A percentile compares a stretch with the other conserved stretches of the same genome.
Conservation (phyloP, 2,888 invertebrate genomes). For the Caenorhabditis sp. region DNA sequence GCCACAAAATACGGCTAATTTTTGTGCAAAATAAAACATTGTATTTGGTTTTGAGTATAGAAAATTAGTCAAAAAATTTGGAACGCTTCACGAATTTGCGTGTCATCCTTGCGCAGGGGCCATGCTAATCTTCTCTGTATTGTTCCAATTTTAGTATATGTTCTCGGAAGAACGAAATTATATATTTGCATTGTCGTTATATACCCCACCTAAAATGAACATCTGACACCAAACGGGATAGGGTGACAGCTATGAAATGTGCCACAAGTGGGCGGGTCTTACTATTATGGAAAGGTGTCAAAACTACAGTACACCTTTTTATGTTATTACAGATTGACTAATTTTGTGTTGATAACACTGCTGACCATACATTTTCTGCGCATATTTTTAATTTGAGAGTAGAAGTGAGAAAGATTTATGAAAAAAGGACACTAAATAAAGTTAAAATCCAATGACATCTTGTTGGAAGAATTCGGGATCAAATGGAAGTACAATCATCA, state of each 20-base stretch:
- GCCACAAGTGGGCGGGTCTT: too few relatives aligned
- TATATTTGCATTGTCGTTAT: too few relatives aligned
- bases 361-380: too few relatives aligned
- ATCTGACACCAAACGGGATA: too few relatives aligned
- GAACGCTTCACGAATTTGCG: conserved; percentile 90
- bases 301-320: neutral
- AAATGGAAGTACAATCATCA: conserved; percentile 16
- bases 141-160: conserved; percentile 81
- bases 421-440: too few relatives aligned
- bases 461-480: conserved; percentile 28
- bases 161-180: conserved; percentile 35
- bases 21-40: neutral
- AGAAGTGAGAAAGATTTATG: too few relatives aligned
- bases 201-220: too few relatives aligned
- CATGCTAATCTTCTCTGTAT: conserved; percentile 92
- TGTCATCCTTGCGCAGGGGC: conserved; percentile 91
- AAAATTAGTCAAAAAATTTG: conserved; percentile 74
- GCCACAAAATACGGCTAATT: neutral
- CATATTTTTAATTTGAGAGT: too few relatives aligned
- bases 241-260: too few relatives aligned
- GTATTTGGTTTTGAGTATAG: neutral
- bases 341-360: too few relatives aligned
- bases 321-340: too few relatives aligned
- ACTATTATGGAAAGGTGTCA: neutral
- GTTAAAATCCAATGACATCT: conserved; percentile 30